Conservation (phyloP, 1,140 invertebrate genomes). For the Lasioglossum baleicum region DNA sequence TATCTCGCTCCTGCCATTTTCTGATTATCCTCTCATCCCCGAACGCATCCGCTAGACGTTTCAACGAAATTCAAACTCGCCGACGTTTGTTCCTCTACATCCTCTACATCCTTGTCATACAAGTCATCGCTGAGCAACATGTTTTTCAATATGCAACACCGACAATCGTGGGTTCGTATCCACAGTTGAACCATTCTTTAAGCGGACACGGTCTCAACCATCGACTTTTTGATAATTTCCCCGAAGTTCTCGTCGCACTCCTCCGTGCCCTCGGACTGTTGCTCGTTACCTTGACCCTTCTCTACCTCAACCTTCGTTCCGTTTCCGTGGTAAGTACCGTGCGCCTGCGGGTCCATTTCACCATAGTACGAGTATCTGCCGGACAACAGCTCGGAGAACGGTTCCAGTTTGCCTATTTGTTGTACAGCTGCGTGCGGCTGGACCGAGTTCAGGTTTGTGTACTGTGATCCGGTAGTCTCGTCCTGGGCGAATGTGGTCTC, state of each 20-base stretch:
- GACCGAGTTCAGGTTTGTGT: constrained; percentile 78
- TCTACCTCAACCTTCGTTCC: constrained; percentile 57
- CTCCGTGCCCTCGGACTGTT: constrained; percentile 59
- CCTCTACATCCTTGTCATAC: background rate
- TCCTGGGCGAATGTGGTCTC: constrained; percentile 72
- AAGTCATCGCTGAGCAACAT: background rate
- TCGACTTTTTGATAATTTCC: constrained; percentile 95
- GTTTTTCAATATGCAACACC: background rate
- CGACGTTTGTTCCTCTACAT: background rate
- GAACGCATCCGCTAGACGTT: background rate
- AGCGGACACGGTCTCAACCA: constrained; percentile 93
- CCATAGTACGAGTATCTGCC: constrained; percentile 82
- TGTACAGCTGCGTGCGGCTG: constrained; percentile 77
- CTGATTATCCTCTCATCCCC: background rate
- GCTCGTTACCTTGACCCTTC: constrained; percentile 50
- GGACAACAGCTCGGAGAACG: constrained; percentile 84
- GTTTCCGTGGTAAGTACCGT: constrained; percentile 60
- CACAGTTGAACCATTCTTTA: constrained; percentile 72
- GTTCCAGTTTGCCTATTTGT: constrained; percentile 84
- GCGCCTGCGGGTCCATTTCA: constrained; percentile 66
- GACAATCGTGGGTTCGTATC: background rate
- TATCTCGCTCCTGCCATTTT: background rate
- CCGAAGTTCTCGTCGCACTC: constrained; percentile 90
- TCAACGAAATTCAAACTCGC: background rate
- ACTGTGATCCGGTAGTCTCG: constrained; percentile 71